A percentile compares a stretch with the other conserved stretches of the same genome.
phyloP scores from a whole-genome alignment of 2,113 vertebrate species.

The Choloepus hoffmanni region DNA sequence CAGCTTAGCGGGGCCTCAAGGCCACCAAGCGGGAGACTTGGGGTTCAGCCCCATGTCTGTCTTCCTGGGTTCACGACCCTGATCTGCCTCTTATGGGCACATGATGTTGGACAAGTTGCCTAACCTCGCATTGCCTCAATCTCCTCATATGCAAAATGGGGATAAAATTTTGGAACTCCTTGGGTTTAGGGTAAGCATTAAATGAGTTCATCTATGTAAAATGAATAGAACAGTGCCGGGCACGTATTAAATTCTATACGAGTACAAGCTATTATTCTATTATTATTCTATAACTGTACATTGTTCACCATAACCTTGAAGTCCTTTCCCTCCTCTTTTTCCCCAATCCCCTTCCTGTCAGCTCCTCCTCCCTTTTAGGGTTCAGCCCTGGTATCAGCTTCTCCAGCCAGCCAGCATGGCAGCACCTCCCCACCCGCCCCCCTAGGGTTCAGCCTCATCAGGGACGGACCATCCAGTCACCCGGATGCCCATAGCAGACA shows the following conservation, averaged over 20 bases:
- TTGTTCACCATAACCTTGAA: background rate
- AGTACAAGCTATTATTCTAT: background rate
- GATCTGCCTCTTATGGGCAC: accelerated
- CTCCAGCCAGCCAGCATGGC: accelerated
- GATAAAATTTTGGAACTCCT: accelerated
- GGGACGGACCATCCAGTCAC: background rate
- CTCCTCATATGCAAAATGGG: background rate
- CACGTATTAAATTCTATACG: accelerated
- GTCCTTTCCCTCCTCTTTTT: background rate
- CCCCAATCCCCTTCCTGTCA: background rate
- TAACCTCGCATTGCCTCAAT: background rate
- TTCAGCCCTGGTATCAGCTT: background rate
- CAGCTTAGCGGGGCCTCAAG: background rate
- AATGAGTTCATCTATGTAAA: background rate
- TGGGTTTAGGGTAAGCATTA: background rate
- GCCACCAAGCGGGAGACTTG: background rate
- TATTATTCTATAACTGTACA: background rate
- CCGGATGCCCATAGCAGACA: accelerated
- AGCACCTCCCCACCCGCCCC: background rate
- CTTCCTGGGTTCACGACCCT: background rate
- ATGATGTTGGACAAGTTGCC: no score
- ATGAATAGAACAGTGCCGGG: background rate
- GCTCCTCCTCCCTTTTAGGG: background rate
- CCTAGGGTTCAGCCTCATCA: background rate
- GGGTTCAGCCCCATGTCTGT: background rate